Conservation (phyloP, 2,113 vertebrate species). For the Syngnathus typhle region DNA sequence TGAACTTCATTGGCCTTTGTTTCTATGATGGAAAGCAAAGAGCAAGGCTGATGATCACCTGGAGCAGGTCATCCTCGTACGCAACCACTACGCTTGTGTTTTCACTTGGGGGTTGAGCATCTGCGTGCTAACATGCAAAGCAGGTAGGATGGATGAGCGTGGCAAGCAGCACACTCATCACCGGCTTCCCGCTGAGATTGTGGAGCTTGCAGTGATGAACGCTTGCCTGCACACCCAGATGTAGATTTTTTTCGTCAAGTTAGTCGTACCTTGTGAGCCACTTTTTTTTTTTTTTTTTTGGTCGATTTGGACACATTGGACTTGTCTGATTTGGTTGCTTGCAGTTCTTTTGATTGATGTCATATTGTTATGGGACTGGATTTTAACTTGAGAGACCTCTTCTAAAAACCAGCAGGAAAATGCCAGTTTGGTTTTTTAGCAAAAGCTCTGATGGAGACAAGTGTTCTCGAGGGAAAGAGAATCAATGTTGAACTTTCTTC, state of each 20-base stretch:
- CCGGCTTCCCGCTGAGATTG: not conserved
- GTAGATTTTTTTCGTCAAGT: not conserved
- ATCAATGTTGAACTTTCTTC: conserved; percentile 51
- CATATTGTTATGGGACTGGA: not conserved
- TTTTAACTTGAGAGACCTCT: not conserved
- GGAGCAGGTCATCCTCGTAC: not conserved
- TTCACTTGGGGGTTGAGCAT: not conserved
- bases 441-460: conserved; percentile 10
- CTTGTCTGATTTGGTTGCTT: not conserved
- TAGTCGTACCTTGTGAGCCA: not conserved
- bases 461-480: conserved; percentile 35
- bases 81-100: not conserved
- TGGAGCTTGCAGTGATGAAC: not conserved
- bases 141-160: not conserved
- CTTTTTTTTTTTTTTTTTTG: not conserved
- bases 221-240: not conserved
- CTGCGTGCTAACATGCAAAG: not conserved
- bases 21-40: conserved; percentile 28
- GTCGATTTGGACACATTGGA: too few species aligned
- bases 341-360: not conserved
- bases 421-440: not conserved
- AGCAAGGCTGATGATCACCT: conserved; percentile 20
- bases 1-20: conserved; percentile 63
- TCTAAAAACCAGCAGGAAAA: not conserved
- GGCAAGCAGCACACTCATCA: not conserved